phyloP scores from a whole-genome alignment of 2,888 invertebrate genomes.

The Pilophorus perplexus region DNA sequence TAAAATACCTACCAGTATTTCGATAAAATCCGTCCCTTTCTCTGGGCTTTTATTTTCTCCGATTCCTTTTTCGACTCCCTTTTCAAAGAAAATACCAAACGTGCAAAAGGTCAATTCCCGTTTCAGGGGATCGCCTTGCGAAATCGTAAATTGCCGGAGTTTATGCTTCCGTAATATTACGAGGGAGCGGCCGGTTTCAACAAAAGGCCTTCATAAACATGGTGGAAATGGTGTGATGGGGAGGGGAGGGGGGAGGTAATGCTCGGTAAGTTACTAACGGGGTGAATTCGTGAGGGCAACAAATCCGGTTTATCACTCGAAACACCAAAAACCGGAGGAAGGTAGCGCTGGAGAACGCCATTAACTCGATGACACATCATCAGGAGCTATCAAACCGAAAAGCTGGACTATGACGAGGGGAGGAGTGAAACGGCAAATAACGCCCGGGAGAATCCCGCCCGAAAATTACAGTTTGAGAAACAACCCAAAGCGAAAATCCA shows the following conservation, averaged over 20 bases:
- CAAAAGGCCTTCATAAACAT: too few species aligned
- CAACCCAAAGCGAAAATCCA: conserved; percentile 5
- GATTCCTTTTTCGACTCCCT: too few species aligned
- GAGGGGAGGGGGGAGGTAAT: not conserved
- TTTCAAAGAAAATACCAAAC: too few species aligned
- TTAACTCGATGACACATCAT: not conserved
- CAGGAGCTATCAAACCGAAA: not conserved
- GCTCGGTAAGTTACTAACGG: not conserved
- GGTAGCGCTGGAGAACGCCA: too few species aligned
- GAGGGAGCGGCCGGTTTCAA: too few species aligned
- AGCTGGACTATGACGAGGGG: not conserved
- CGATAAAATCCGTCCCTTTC: too few species aligned
- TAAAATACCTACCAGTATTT: too few species aligned
- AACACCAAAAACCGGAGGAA: too few species aligned
- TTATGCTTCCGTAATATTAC: not conserved
- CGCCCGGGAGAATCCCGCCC: not conserved
- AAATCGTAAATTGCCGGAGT: not conserved
- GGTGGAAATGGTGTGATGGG: not conserved
- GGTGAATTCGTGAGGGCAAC: not conserved
- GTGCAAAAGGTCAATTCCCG: not conserved
- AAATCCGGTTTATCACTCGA: not conserved
- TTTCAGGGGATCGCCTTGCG: not conserved
- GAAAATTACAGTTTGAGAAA: not conserved
- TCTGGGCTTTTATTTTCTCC: too few species aligned
- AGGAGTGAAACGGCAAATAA: not conserved